These are phyloP conservation scores for Microtus montanus DNA, from an alignment of 2,113 vertebrate genomes.

Conservation along the genomic window DNA sequence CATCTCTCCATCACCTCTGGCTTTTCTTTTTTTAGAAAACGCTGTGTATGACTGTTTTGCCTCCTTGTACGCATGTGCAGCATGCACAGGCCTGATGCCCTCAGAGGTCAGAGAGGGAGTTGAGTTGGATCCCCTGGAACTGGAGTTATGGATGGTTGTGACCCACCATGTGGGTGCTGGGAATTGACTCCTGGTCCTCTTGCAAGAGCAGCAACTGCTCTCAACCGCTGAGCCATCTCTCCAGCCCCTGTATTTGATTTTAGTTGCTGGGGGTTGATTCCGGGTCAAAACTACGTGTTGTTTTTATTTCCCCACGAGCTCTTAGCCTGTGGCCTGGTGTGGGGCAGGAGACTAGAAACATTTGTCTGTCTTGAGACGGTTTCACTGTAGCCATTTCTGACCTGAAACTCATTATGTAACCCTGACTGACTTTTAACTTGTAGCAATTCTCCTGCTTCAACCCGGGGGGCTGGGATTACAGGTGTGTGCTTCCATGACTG, in stretches of 20 bases:
- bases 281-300: background rate
- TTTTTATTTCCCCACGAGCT: background rate
- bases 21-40: background rate
- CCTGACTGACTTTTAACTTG: background rate
- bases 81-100: background rate
- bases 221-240: background rate
- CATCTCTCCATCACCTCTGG: background rate
- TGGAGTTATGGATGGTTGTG: background rate
- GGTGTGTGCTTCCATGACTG: background rate
- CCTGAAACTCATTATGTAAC: background rate
- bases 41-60: background rate
- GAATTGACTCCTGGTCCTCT: background rate
- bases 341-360: background rate
- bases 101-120: background rate
- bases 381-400: background rate
- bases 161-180: background rate
- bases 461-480: background rate
- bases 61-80: background rate
- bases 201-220: background rate
- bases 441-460: background rate
- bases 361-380: background rate
- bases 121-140: background rate
- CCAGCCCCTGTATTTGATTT: background rate
- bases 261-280: background rate
- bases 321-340: background rate